phyloP scores from a whole-genome alignment of 2,797 vertebrate species.

The Aplochiton taeniatus region DNA sequence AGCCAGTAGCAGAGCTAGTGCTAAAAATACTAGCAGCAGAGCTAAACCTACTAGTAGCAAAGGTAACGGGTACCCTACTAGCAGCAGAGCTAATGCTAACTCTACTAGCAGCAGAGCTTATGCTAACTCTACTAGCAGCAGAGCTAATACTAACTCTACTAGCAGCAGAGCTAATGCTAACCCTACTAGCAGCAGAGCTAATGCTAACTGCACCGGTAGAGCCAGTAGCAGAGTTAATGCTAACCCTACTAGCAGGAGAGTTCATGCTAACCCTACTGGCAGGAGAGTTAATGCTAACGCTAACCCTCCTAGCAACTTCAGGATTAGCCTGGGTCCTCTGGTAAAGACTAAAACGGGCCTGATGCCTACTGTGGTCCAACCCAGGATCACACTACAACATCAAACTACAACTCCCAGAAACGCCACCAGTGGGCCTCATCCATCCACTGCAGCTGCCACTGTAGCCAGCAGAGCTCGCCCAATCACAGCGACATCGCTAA shows the following conservation, averaged over 20 bases:
- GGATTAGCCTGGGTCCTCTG: conserved; percentile 49
- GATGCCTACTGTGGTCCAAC: conserved; percentile 44
- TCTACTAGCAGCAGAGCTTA: no score
- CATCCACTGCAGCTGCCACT: background rate
- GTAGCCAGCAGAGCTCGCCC: conserved; percentile 4
- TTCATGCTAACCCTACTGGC: background rate
- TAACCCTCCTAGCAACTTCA: background rate
- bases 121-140: no score
- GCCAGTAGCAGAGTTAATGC: background rate
- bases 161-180: no score
- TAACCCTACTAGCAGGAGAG: background rate
- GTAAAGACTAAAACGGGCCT: conserved; percentile 64
- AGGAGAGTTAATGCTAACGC: background rate
- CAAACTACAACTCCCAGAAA: background rate
- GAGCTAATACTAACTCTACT: no score
- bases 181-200: no score
- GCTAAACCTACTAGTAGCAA: no score
- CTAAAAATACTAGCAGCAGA: no score
- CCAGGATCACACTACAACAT: conserved; percentile 19
- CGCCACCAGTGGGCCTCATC: background rate
- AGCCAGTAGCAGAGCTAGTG: no score
- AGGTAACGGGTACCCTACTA: no score
- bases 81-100: no score
- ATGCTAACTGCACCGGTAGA: no score
- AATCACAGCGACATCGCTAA: background rate